phyloP scores from a whole-genome alignment of 2,888 invertebrate genomes.

The Aphidoletes aphidimyza region DNA sequence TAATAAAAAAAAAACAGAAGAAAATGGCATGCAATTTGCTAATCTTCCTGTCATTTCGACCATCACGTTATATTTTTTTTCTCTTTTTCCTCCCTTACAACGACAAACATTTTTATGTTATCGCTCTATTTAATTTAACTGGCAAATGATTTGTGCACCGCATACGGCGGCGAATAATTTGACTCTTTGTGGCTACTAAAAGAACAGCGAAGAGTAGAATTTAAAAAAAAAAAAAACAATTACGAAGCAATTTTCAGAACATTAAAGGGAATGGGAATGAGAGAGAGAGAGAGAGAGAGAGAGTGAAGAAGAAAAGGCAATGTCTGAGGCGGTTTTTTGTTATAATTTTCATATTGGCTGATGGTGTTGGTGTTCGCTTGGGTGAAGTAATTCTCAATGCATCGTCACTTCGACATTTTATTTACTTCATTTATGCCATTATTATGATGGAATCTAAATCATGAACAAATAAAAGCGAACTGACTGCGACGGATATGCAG shows the following conservation, averaged over 20 bases:
- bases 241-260: slow-evolving; percentile 36
- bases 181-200: neutral
- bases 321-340: neutral
- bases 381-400: neutral
- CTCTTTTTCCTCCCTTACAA: neutral
- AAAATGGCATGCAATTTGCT: slow-evolving; percentile 34
- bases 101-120: slow-evolving; percentile 45
- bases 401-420: slow-evolving; percentile 14
- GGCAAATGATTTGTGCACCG: slow-evolving; percentile 37
- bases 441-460: slow-evolving; percentile 23
- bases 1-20: no score
- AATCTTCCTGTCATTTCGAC: neutral
- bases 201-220: no score
- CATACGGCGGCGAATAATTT: neutral
- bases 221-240: slow-evolving; percentile 1
- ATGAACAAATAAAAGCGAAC: slow-evolving; percentile 24
- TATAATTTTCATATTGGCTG: no score
- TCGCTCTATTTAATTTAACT: slow-evolving; percentile 49
- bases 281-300: neutral
- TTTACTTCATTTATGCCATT: slow-evolving; percentile 14
- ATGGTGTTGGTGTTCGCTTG: neutral
- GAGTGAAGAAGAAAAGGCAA: neutral
- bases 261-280: neutral
- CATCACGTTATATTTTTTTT: neutral
- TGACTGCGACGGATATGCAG: neutral